A percentile compares a stretch with the other conserved stretches of the same genome.
Conservation (phyloP, 2,797 vertebrate species). For the Petrocephalus sullivani region DNA sequence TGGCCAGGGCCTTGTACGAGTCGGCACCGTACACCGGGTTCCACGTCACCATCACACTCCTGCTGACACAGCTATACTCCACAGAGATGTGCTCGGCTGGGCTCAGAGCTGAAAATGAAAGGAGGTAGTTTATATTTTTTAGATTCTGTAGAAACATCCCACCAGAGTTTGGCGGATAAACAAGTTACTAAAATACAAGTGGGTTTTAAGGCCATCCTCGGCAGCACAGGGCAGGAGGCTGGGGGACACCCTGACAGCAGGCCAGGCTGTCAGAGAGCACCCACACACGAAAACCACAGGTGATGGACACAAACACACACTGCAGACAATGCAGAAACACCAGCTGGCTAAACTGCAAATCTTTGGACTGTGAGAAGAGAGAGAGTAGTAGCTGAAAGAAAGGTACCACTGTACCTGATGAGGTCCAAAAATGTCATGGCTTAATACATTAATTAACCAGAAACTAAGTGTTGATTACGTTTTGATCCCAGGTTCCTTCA, state of each 20-base stretch:
- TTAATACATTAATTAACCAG: not conserved
- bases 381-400: not conserved
- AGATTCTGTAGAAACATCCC: not conserved
- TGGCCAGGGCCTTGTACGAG: slow-evolving; percentile 50
- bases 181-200: not conserved
- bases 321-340: not conserved
- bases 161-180: not conserved
- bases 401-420: not conserved
- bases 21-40: slow-evolving; percentile 47
- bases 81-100: slow-evolving; percentile 44
- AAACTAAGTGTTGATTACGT: not conserved
- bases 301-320: not conserved
- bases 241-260: not conserved
- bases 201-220: not conserved
- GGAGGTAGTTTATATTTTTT: not conserved
- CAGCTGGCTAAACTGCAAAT: not conserved
- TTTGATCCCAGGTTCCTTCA: not conserved
- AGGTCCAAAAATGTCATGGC: not conserved
- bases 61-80: slow-evolving; percentile 53
- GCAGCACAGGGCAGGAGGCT: not conserved
- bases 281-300: not conserved
- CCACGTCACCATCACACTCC: slow-evolving; percentile 56
- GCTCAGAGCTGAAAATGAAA: slow-evolving; percentile 47
- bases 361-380: not conserved
- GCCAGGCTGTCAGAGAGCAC: not conserved